Percentiles rank a stretch among this genome's conserved stretches.
phyloP scores from a whole-genome alignment of 2,797 vertebrate species.

The Sebastes jordani region DNA sequence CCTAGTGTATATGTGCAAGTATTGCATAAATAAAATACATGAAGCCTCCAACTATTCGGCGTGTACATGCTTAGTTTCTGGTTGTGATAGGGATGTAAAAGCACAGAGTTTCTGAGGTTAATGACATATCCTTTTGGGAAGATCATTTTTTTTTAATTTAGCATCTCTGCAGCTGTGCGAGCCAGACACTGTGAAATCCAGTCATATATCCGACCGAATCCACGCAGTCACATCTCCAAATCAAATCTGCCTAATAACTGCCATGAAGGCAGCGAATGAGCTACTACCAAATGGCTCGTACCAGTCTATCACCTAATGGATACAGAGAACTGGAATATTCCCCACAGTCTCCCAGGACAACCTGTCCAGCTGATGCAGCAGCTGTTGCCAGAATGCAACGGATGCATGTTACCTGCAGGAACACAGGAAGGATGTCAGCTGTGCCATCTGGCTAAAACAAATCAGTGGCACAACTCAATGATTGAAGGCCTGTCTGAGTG shows the following conservation, averaged over 20 bases:
- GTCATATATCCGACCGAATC: constrained; percentile 54
- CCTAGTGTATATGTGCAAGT: not conserved
- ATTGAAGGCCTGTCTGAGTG: constrained; percentile 24
- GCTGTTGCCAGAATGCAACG: constrained; percentile 53
- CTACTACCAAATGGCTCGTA: constrained; percentile 43
- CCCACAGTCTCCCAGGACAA: constrained; percentile 30
- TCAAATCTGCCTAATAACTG: constrained; percentile 56
- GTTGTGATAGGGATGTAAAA: not conserved
- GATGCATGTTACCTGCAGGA: constrained; percentile 56
- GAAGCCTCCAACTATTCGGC: not conserved
- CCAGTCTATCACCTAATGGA: constrained; percentile 42
- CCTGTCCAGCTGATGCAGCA: constrained; percentile 64
- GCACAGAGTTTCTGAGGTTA: constrained; percentile 23
- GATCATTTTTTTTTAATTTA: constrained; percentile 25
- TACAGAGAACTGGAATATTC: constrained; percentile 46
- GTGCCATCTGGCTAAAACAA: constrained; percentile 57
- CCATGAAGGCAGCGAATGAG: constrained; percentile 60
- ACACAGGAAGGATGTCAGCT: constrained; percentile 31
- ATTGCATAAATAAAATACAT: not conserved
- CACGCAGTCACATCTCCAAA: constrained; percentile 51
- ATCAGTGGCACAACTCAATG: constrained; percentile 34
- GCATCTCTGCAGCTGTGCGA: constrained; percentile 46
- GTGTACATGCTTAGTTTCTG: not conserved
- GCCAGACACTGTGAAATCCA: constrained; percentile 60
- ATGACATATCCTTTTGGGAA: constrained; percentile 22